Base-by-base conservation (phyloP, 2,113 vertebrate genomes). In the Pholis gunnellus region DNA sequence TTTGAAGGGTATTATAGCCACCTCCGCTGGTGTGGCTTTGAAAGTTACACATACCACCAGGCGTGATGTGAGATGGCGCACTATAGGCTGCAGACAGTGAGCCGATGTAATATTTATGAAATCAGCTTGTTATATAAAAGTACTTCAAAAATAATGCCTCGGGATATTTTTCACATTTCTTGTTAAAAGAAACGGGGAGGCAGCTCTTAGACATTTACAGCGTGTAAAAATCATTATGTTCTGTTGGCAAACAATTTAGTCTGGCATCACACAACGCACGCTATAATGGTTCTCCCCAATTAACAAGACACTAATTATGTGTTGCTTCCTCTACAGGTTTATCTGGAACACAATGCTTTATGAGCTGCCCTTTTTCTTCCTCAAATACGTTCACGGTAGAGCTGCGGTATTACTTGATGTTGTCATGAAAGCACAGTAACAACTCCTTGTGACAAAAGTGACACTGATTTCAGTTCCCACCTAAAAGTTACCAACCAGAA, bases 241-340 rank as follows among this genome's bases (percentile, higher is more conserved):
- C 83, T 88, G 80, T 82, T 79, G 83, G 87, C 86, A 91, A 93
- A 93, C 79, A 87, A 77, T 90, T 91, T 84, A 87, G 81, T 87
- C 29, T 72, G 79, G 80, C 69, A 75, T 81, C 87, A 75, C 81
- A 90, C 68, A 87, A 83, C 90, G 79, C 78, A 79, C 10, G 64
- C 82, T 84, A 69, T 85, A 90, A 90, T 93, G 67, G 78, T 87
- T 93, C 84, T 85, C 57, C 50, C 44, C 85, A 93, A 93, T 92
- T 94, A 93, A 91, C 82, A 87, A 92, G 84, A 82, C 82, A 79
- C 81, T 91, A 94, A 93, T 93, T 84, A 89, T 87, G 72, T 88
- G 73, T 82, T 89, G 76, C 87, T 82, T 92, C 84, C 36, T 81
- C 79, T 52, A 31, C 79, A 86, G 85, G 84, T 91, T 85, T 83